Evolutionary conservation across 1,140 invertebrate genomes (phyloP).

Genomic region (Anagrus nilaparvatae): DNA sequence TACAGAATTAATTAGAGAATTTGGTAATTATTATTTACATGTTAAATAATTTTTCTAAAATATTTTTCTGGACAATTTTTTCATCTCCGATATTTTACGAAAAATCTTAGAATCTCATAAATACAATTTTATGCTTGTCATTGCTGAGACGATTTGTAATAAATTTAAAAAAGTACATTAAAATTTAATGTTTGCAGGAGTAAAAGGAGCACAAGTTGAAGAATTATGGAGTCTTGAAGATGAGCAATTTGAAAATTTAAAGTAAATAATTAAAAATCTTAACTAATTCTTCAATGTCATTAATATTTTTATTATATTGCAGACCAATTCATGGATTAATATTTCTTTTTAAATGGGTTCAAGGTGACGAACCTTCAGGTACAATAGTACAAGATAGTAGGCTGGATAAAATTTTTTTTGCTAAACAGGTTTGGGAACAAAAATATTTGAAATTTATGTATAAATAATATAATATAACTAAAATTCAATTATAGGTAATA

Average conservation of each 20-base stretch:
- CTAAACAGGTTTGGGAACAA: conserved; percentile 70
- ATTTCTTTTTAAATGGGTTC: conserved; percentile 97
- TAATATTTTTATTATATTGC: conserved; percentile 24
- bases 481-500: conserved; percentile 67
- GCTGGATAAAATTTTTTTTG: conserved; percentile 93
- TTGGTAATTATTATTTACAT: conserved; percentile 58
- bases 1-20: conserved; percentile 91
- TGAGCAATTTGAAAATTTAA: conserved; percentile 78
- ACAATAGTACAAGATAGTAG: conserved; percentile 73
- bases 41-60: too few relatives aligned
- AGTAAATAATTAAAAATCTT: conserved; percentile 49
- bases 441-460: conserved; percentile 9
- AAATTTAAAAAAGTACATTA: too few relatives aligned
- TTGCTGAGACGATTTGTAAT: too few relatives aligned
- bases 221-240: conserved; percentile 93
- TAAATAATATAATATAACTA: too few relatives aligned
- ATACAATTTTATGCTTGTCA: too few relatives aligned
- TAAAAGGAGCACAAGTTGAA: conserved; percentile 88
- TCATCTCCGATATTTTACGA: too few relatives aligned
- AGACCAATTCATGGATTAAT: conserved; percentile 97
- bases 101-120: too few relatives aligned
- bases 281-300: too few relatives aligned
- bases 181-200: conserved; percentile 50
- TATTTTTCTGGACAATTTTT: too few relatives aligned
- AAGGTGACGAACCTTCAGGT: conserved; percentile 77